Base-by-base conservation (phyloP, 2,888 invertebrate species). In the Pollenia angustigena region DNA sequence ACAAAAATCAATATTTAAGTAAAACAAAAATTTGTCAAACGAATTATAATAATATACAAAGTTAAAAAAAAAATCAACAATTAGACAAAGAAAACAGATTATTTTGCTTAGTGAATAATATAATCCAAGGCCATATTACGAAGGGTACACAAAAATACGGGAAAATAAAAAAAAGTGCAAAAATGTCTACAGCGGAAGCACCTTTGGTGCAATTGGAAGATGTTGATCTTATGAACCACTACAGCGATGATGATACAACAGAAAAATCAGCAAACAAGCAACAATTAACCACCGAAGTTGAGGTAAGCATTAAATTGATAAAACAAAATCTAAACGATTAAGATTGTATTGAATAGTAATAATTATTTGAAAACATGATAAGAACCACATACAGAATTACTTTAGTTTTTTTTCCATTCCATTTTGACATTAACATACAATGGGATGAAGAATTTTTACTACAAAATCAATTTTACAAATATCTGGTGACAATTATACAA, bases 181-280 rank as follows among this genome's bases (percentile, higher is more conserved):
- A 84, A 68, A 95, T 95, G 94, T 94, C 94, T 94, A 94, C 94
- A 94, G 94, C 94, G 94, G 95, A 95, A 94, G 95, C 95, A 92
- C 94, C 95, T 91, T 94, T 95, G 93, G 94, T 95, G 93, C 95
- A 95, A 93, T 94, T 95, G 94, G 95, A 95, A 93, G 95, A 95
- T 89, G 90, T 91, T 87, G 93, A 93, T 89, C 89, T 92, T 69
- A 92, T 92, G 87, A 91, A 91, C 69, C 91, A 90, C 84, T 91
- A 90, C 85, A 89, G 90, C 48, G 91, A 92, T 86, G 90, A 91
- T 80, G 90, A 90, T 79, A 40, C 87, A 58, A 54, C 75, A 14
- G 80, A 87, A 76, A 80, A 82, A 50, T 50, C 87, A 84, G 90
- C 86, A 90, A 90, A 54, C 90, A 91, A 89, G 90, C 91, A 76